phyloP scores from a whole-genome alignment of 2,113 vertebrate genomes.

The Eleginops maclovinus region DNA sequence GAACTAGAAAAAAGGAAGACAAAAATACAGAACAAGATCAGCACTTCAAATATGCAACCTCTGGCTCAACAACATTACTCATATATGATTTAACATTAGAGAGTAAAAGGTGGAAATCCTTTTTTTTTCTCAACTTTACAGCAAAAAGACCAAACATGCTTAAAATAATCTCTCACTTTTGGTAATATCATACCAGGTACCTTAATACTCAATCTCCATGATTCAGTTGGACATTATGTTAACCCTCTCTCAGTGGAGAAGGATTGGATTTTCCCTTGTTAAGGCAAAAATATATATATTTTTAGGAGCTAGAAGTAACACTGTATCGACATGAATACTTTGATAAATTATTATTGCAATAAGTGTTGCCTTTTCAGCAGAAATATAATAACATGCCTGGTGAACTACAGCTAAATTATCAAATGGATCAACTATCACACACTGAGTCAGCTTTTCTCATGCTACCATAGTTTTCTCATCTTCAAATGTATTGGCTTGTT shows the following conservation, averaged over 20 bases:
- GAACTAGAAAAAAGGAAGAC: conserved; percentile 84
- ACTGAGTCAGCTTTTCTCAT: neutral
- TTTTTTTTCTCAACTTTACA: too few species aligned
- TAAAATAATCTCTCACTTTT: neutral
- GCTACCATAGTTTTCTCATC: neutral
- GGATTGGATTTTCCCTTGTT: conserved; percentile 9
- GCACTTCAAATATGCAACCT: conserved; percentile 41
- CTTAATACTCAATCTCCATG: neutral
- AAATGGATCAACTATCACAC: neutral
- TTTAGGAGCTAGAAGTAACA: neutral
- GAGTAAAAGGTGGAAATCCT: neutral
- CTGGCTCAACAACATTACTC: neutral
- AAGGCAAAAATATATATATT: neutral
- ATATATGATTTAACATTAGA: neutral
- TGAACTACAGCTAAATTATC: neutral
- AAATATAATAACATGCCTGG: neutral
- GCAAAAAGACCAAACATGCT: neutral
- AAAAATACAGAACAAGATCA: conserved; percentile 50
- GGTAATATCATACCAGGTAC: neutral
- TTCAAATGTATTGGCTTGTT: neutral
- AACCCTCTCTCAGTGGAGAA: neutral
- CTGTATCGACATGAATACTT: neutral
- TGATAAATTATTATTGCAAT: neutral
- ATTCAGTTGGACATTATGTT: conserved; percentile 18
- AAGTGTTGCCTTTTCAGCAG: neutral